Conservation (phyloP, 2,113 vertebrate genomes). For the Clarias gariepinus region DNA sequence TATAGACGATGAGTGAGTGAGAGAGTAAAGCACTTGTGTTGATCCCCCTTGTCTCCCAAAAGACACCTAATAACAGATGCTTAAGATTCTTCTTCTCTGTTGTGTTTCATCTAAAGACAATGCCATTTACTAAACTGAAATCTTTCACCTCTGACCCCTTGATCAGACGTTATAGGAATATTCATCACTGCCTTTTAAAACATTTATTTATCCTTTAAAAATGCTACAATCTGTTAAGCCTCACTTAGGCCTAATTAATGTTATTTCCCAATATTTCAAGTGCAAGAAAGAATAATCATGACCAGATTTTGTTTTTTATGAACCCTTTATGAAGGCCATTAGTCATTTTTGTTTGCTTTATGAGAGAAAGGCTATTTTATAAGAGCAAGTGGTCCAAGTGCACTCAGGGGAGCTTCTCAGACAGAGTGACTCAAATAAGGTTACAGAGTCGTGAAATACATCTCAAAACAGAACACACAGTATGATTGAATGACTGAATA, state of each 20-base stretch:
- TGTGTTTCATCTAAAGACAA: neutral
- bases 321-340: neutral
- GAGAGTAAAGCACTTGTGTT: neutral
- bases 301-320: too few species aligned
- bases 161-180: neutral
- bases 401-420: neutral
- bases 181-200: neutral
- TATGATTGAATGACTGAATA: neutral
- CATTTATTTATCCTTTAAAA: neutral
- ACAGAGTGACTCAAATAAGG: neutral
- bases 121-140: neutral
- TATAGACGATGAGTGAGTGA: too few species aligned
- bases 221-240: neutral
- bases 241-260: neutral
- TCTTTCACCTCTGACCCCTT: neutral
- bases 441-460: neutral
- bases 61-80: neutral
- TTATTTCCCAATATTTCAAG: neutral
- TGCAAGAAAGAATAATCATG: neutral
- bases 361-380: neutral
- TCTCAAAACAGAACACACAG: neutral
- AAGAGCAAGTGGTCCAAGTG: neutral
- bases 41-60: too few species aligned
- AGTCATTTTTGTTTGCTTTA: neutral
- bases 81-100: neutral